Evolutionary conservation across 2,797 vertebrate species (phyloP), one percentile per base, ranked within the genome.

Genomic region (Fundulus diaphanus): DNA sequence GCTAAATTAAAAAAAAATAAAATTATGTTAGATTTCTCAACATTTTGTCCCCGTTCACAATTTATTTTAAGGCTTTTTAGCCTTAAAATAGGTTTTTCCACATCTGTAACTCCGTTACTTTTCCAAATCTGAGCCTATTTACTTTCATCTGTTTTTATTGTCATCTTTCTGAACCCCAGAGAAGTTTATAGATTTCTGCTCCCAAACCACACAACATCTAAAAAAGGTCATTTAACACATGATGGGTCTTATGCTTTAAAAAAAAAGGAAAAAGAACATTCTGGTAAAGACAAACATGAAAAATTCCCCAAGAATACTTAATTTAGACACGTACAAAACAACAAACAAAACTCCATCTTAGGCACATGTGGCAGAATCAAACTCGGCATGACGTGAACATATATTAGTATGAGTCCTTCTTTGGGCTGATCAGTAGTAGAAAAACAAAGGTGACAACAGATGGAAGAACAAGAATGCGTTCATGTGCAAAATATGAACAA

Each of bases 331-430:
- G 74, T 81, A 89, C 79, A 79, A 49, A 74, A 71, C 33, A 75
- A 76, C 82, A 70, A 82, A 27, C 13, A 44, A 57, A 72, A 71
- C 27, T 63, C 48, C 56, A 89, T 90, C 84, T 90, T 92, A 95
- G 94, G 92, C 94, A 95, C 91, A 59, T 94, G 92, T 90, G 94
- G 95, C 90, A 92, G 91, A 93, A 95, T 92, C 85, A 83, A 92
- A 92, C 79, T 68, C 72, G 83, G 91, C 74, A 79, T 51, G 29
- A 82, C 42, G 68, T 90, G 68, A 74, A 68, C 77, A 81, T 74
- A 68, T 78, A 57, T 84, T 76, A 35, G 70, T 72, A 77, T 68
- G 5, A 59, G 81, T 89, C 82, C 79, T 40, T 79, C 86, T 89
- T 90, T 89, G 85, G 83, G 81, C 83, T 54, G 67, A 81, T 79